Conservation (phyloP, 1,140 invertebrate species). For the Danaus plexippus region DNA sequence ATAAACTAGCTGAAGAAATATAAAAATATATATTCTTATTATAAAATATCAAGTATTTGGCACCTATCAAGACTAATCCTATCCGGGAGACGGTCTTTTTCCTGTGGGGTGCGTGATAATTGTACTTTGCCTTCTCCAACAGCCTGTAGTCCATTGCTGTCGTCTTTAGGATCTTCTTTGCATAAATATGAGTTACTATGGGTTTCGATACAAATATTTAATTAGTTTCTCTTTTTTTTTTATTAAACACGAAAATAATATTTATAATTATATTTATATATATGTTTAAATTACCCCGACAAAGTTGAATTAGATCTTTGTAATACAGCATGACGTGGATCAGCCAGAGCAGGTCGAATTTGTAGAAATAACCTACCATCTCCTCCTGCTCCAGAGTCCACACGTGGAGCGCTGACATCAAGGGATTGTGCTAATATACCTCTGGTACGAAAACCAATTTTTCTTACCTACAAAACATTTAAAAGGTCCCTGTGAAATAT, state of each 20-base stretch:
- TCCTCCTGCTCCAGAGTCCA: slow-evolving; percentile 42
- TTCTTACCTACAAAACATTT: slow-evolving; percentile 50
- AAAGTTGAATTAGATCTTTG: slow-evolving; percentile 51
- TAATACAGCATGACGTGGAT: slow-evolving; percentile 41
- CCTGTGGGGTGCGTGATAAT: slow-evolving; percentile 76
- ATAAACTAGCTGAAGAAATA: neutral
- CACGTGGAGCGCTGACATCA: slow-evolving; percentile 42
- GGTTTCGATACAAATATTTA: slow-evolving; percentile 2
- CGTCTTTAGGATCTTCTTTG: slow-evolving; percentile 53
- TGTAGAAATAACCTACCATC: slow-evolving; percentile 64
- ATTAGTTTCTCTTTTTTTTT: too few relatives aligned
- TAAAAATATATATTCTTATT: neutral
- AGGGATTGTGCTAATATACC: slow-evolving; percentile 65
- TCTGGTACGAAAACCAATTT: slow-evolving; percentile 58
- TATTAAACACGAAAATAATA: slow-evolving; percentile 5
- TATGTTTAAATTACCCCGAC: slow-evolving; percentile 34
- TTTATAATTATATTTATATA: too few relatives aligned
- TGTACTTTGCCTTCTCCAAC: slow-evolving; percentile 75
- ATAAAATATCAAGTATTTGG: slow-evolving; percentile 2
- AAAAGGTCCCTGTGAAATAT: slow-evolving; percentile 15
- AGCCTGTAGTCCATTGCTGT: slow-evolving; percentile 51
- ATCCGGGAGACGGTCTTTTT: slow-evolving; percentile 83
- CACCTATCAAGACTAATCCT: slow-evolving; percentile 82
- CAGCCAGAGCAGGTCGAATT: slow-evolving; percentile 62
- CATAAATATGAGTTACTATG: slow-evolving; percentile 40